Conservation (phyloP, 2,797 vertebrate genomes). For the Cossypha niveicapilla region DNA sequence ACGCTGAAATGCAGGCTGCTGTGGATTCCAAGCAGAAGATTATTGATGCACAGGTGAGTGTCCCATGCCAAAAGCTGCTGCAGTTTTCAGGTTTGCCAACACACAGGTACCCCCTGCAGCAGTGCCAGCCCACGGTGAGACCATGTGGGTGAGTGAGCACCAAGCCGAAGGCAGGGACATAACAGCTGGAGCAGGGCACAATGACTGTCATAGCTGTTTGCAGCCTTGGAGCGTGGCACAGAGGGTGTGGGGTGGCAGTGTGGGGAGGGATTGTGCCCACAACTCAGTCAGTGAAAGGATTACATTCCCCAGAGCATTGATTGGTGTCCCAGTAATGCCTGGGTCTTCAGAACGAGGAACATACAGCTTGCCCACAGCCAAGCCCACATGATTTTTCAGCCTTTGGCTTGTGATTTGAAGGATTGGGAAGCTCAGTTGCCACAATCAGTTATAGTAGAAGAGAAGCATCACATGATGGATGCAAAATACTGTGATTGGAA, state of each 20-base stretch:
- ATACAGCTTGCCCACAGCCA: not conserved
- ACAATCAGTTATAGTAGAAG: not conserved
- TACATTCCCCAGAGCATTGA: not conserved
- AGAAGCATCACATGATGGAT: not conserved
- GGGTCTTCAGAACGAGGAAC: not conserved
- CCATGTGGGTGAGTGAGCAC: not conserved
- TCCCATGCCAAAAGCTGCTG: not conserved
- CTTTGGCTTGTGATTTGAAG: not conserved
- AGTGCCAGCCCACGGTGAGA: not conserved
- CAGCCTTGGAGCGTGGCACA: not conserved
- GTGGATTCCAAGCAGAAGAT: constrained; percentile 99
- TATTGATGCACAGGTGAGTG: constrained; percentile 92
- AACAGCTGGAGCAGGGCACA: not conserved
- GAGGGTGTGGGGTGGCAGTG: not conserved
- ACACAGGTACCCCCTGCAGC: accelerated
- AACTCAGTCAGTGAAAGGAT: not conserved
- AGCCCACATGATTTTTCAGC: not conserved
- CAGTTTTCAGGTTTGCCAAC: not conserved
- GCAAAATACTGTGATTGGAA: not conserved
- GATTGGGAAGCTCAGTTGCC: not conserved
- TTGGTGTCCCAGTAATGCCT: not conserved
- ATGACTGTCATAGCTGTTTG: not conserved
- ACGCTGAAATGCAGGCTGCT: constrained; percentile 95
- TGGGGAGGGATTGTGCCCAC: not conserved
- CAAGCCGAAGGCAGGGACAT: not conserved